These are phyloP conservation scores for Parambassis ranga DNA, from an alignment of 2,797 vertebrate genomes.

Conservation along the genomic window DNA sequence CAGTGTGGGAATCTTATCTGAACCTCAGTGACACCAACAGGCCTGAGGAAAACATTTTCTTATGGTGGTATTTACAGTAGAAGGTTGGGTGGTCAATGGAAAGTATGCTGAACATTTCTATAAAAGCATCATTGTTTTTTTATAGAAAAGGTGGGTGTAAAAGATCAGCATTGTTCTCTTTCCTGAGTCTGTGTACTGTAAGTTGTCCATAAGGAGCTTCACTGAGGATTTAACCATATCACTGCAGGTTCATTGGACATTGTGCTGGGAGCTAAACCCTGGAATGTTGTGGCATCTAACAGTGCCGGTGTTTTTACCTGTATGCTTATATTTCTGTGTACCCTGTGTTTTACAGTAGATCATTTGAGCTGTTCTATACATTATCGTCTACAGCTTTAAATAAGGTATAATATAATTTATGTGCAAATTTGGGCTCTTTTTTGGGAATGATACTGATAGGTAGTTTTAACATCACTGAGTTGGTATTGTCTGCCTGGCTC, in stretches of 20 bases:
- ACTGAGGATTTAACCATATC: slow-evolving; percentile 34
- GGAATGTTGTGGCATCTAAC: slow-evolving; percentile 65
- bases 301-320: slow-evolving; percentile 28
- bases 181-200: slow-evolving; percentile 61
- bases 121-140: slow-evolving; percentile 39
- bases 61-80: slow-evolving; percentile 29
- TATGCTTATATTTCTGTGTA: slow-evolving; percentile 33
- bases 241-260: slow-evolving; percentile 15
- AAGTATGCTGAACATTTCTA: slow-evolving; percentile 48
- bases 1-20: slow-evolving; percentile 41
- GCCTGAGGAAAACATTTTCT: slow-evolving; percentile 22
- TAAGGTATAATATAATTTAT: slow-evolving; percentile 45
- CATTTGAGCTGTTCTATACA: slow-evolving; percentile 29
- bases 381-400: slow-evolving; percentile 36
- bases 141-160: slow-evolving; percentile 55
- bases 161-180: slow-evolving; percentile 56
- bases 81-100: slow-evolving; percentile 31
- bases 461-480: slow-evolving; percentile 61
- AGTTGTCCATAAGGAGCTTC: slow-evolving; percentile 5
- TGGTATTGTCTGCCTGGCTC: slow-evolving; percentile 49
- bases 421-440: slow-evolving; percentile 57
- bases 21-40: slow-evolving; percentile 50
- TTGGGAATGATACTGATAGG: slow-evolving; percentile 19
- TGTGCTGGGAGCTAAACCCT: slow-evolving; percentile 65
- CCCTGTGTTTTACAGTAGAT: slow-evolving; percentile 58